These are phyloP conservation scores for Pseudorectes ferrugineus DNA, from an alignment of 2,113 vertebrate genomes.

Conservation along the genomic window DNA sequence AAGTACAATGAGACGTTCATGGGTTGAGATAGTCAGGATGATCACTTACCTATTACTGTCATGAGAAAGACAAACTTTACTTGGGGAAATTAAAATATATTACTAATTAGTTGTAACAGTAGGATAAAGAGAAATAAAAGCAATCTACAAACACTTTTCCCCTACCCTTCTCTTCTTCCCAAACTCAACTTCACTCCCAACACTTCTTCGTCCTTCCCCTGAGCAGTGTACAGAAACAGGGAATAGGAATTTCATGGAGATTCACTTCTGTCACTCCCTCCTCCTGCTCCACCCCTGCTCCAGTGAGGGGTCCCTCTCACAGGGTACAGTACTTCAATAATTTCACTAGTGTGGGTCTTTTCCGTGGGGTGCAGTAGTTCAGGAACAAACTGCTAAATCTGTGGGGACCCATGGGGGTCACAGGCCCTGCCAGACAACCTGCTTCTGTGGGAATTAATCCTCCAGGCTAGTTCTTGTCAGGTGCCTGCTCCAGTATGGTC, in stretches of 20 bases:
- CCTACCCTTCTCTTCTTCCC: not conserved
- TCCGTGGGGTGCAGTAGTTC: not conserved
- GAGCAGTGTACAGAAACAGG: not conserved
- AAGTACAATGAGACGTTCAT: not conserved
- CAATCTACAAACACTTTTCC: no score
- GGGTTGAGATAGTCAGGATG: fast-evolving
- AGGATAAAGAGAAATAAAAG: not conserved
- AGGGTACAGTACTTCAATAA: not conserved
- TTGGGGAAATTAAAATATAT: not conserved
- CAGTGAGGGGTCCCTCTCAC: not conserved
- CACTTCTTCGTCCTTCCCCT: not conserved
- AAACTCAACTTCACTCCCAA: not conserved
- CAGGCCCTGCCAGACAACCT: not conserved
- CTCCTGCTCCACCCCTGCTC: not conserved
- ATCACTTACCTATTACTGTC: not conserved
- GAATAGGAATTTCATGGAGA: not conserved
- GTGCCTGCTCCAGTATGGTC: not conserved
- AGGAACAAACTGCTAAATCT: not conserved
- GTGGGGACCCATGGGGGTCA: not conserved
- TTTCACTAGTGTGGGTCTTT: not conserved
- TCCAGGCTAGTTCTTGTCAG: no score
- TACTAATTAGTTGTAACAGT: not conserved
- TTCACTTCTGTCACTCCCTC: not conserved
- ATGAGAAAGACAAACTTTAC: not conserved
- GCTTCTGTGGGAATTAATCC: not conserved